Conservation (phyloP, 2,113 vertebrate genomes). For the Aegotheles bennettii region DNA sequence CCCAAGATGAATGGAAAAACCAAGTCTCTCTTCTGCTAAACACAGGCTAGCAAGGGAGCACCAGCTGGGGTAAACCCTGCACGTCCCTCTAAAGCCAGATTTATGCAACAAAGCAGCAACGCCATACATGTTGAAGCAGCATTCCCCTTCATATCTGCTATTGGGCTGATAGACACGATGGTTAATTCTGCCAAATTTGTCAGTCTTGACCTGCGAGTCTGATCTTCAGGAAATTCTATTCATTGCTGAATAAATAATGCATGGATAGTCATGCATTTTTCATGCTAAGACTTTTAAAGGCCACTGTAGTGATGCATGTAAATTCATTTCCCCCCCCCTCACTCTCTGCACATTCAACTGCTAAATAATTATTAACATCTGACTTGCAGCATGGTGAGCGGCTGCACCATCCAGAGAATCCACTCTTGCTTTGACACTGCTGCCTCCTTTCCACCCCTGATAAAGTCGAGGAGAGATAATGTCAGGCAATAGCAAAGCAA, state of each 20-base stretch:
- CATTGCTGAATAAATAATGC: conserved; percentile 64
- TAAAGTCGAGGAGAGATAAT: background rate
- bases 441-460: background rate
- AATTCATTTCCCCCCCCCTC: background rate
- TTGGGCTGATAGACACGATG: background rate
- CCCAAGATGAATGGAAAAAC: background rate
- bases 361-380: conserved; percentile 51
- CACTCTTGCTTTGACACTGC: background rate
- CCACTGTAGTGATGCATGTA: conserved; percentile 66
- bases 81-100: background rate
- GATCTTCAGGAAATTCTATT: conserved; percentile 53
- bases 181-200: conserved; percentile 48
- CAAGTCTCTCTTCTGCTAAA: background rate
- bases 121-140: background rate
- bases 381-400: background rate
- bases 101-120: background rate
- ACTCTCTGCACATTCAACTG: background rate
- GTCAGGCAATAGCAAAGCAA: background rate
- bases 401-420: background rate
- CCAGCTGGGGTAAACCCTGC: background rate
- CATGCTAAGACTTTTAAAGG: conserved; percentile 63
- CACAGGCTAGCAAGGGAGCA: background rate
- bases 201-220: conserved; percentile 21
- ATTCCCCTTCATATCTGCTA: background rate
- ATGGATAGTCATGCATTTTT: conserved; percentile 66